Base-by-base conservation (phyloP, 2,888 invertebrate genomes). In the Philereme vetulata region DNA sequence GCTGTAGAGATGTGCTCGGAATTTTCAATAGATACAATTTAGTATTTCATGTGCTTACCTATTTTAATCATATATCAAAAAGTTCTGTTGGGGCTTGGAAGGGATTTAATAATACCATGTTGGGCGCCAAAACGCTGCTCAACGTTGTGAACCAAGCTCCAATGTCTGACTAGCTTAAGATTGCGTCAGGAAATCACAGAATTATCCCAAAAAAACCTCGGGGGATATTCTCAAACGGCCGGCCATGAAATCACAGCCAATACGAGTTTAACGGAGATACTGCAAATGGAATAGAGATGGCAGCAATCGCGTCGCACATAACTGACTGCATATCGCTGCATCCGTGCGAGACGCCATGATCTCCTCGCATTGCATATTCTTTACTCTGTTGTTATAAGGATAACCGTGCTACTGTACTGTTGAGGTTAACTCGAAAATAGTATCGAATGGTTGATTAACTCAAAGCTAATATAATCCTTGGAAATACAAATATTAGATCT, bases 271-370 rank as follows among this genome's bases (percentile, higher is more conserved):
- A 72, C 73, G 74, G 75, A 82, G 77, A 83, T 86, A 87, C 80
- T 86, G 85, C 85, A 85, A 88, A 87, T 86, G 82, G 82, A 86
- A 86, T 78, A 72, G 82, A 80, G 75, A 82, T 77, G 74, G 78
- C 61, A 71, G 66, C 68, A 72, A 72, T 72, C 64, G 57, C 38
- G 60, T 68, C 66, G 60, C 69, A 74, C 60, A 65, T 66, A 62
- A 59, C 64, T 66, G 51, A 48, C 43, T 58, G 51, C 44, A 36
- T 62, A 62, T 57, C 48, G 60, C 60, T 51, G 56, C 61, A 53
- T 60, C 55, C 56, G 49, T 55, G 51, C 54, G 34, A 57, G 57
- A 51, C 46, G 51, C 51, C 48, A 55, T 62, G 35, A 56, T 53
- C 44, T 51, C 47, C 45, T 50, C 5, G 49, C 50, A 56, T 60